Percentiles rank a stretch among this genome's conserved stretches.
Conservation (phyloP, 1,140 invertebrate genomes). For the Cardiocondyla obscurior region DNA sequence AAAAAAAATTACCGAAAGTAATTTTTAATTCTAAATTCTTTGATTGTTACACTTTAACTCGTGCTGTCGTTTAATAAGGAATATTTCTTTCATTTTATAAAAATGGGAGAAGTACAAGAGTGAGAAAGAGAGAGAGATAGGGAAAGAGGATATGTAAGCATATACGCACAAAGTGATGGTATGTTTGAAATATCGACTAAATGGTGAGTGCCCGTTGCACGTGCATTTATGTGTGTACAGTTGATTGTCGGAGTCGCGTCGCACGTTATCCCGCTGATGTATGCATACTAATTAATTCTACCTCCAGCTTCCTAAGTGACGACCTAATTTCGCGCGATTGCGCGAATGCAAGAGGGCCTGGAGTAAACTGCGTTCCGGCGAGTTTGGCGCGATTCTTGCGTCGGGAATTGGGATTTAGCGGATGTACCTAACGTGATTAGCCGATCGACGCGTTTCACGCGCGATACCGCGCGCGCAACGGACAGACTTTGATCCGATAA, state of each 20-base stretch:
- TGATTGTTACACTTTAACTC: not conserved
- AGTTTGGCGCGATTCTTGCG: slow-evolving; percentile 35
- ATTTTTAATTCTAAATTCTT: not conserved
- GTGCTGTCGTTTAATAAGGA: not conserved
- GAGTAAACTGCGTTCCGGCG: slow-evolving; percentile 21
- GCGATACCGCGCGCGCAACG: not conserved
- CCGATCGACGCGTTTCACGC: slow-evolving; percentile 38
- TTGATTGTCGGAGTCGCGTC: slow-evolving; percentile 37
- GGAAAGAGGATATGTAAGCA: not conserved
- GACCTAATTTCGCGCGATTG: slow-evolving; percentile 47
- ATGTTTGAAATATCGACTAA: slow-evolving; percentile 6
- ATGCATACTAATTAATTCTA: slow-evolving; percentile 53
- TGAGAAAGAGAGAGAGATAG: not conserved
- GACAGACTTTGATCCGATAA: slow-evolving; percentile 29
- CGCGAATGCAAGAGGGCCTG: slow-evolving; percentile 8
- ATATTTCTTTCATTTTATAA: not conserved
- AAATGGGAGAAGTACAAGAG: not conserved
- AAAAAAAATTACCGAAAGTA: too few relatives aligned
- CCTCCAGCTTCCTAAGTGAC: slow-evolving; percentile 26
- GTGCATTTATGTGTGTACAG: slow-evolving; percentile 1
- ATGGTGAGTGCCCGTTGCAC: not conserved
- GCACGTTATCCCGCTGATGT: slow-evolving; percentile 22
- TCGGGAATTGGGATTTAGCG: slow-evolving; percentile 45
- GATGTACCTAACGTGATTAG: slow-evolving; percentile 42
- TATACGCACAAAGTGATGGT: not conserved